phyloP scores from a whole-genome alignment of 2,113 vertebrate species.

The Typhlomys cinereus region DNA sequence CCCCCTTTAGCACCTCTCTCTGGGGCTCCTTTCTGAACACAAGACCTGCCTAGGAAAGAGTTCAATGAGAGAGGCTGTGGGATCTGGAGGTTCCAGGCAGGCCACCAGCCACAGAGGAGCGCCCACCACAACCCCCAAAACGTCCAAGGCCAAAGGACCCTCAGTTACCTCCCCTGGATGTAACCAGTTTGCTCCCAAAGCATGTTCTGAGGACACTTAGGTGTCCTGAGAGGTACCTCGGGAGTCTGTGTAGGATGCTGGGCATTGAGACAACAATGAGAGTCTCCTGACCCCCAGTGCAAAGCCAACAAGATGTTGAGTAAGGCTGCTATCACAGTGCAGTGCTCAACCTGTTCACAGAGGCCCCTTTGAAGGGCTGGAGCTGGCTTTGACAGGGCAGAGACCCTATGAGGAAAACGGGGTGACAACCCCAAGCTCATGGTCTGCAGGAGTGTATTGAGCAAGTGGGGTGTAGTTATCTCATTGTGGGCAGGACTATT shows the following conservation, averaged over 20 bases:
- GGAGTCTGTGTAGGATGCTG: background rate
- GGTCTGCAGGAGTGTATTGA: background rate
- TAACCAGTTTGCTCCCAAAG: background rate
- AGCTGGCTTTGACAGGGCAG: too few relatives aligned
- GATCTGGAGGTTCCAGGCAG: background rate
- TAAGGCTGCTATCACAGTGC: too few relatives aligned
- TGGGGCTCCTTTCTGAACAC: background rate
- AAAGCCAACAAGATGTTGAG: too few relatives aligned
- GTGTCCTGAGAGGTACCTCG: accelerated
- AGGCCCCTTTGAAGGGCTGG: too few relatives aligned
- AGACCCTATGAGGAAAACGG: background rate
- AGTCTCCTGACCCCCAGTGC: background rate
- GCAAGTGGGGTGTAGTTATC: background rate
- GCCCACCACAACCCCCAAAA: background rate
- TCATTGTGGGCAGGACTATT: too few relatives aligned
- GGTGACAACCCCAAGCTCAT: accelerated
- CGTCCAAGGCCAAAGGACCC: background rate
- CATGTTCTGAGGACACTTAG: background rate
- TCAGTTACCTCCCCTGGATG: background rate
- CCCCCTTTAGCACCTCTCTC: background rate
- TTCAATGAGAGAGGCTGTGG: background rate
- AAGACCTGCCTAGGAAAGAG: background rate
- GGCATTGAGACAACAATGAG: background rate
- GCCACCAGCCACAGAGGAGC: background rate
- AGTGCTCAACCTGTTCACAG: background rate